Percentiles rank a stretch among this genome's conserved stretches.
phyloP scores from a whole-genome alignment of 1,140 invertebrate species.

The Ceratosolen solmsi region DNA sequence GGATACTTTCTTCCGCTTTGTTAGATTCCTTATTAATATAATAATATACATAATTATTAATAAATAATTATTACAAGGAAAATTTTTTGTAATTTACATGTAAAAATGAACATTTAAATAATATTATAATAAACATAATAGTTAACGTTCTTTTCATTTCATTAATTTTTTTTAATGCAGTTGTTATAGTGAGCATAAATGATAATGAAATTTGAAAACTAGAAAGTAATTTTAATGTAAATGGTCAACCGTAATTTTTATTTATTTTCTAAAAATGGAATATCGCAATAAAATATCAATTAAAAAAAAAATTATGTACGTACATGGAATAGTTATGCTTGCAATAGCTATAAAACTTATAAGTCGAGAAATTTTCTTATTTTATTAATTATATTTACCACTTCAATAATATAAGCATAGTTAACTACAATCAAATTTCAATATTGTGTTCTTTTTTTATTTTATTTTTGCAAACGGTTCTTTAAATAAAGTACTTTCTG shows the following conservation, averaged over 20 bases:
- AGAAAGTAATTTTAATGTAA: neutral
- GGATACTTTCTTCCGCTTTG: neutral
- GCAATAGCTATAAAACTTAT: constrained; percentile 13
- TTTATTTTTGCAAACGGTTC: constrained; percentile 1
- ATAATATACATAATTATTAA: neutral
- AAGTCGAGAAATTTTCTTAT: neutral
- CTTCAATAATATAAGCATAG: neutral
- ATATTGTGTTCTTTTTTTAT: neutral
- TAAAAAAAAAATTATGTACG: neutral
- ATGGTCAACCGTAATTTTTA: neutral
- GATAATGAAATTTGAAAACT: neutral
- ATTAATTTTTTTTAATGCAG: neutral
- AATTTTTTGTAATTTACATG: neutral
- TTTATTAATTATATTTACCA: constrained; percentile 12
- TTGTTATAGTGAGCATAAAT: neutral
- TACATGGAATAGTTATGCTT: neutral
- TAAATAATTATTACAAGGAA: neutral
- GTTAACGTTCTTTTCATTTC: too few species aligned
- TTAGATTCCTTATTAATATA: neutral
- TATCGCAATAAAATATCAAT: constrained; percentile 2
- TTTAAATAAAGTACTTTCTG: constrained; percentile 30
- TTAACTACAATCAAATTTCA: neutral
- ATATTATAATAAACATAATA: too few species aligned
- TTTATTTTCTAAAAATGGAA: neutral
- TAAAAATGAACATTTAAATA: too few species aligned